These are phyloP conservation scores for Campopleginae sp. DNA, from an alignment of 2,888 invertebrate genomes.

Conservation along the genomic window DNA sequence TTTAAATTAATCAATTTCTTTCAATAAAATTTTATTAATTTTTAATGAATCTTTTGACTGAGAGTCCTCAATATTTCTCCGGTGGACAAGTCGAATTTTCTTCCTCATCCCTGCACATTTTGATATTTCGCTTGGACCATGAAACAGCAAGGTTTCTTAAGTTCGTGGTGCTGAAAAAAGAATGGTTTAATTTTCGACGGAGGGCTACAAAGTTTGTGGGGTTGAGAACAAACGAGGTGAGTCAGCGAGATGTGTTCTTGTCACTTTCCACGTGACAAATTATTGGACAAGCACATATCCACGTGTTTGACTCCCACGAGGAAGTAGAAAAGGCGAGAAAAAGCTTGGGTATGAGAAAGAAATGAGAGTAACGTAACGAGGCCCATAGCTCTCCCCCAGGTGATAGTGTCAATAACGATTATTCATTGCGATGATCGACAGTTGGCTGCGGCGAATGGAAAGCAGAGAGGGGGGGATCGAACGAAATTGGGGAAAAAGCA, in stretches of 20 bases:
- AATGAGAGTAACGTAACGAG: slow-evolving; percentile 38
- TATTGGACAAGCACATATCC: slow-evolving; percentile 73
- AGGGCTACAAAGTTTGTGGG: not conserved
- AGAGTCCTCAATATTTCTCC: too few relatives aligned
- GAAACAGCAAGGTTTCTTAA: too few relatives aligned
- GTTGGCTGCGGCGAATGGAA: slow-evolving; percentile 66
- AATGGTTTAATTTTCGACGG: not conserved
- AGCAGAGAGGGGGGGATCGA: slow-evolving; percentile 8
- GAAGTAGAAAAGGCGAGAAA: slow-evolving; percentile 25
- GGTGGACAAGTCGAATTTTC: not conserved
- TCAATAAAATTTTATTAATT: too few relatives aligned
- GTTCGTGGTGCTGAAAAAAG: not conserved
- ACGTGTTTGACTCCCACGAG: slow-evolving; percentile 70
- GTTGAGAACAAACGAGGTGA: slow-evolving; percentile 53
- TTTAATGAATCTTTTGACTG: too few relatives aligned
- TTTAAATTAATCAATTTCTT: too few relatives aligned
- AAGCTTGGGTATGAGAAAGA: not conserved
- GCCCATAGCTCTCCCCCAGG: slow-evolving; percentile 52
- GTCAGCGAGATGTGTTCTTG: slow-evolving; percentile 80
- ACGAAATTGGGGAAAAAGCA: not conserved
- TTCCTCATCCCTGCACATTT: too few relatives aligned
- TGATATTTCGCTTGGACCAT: too few relatives aligned
- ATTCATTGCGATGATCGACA: slow-evolving; percentile 80
- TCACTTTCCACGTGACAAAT: slow-evolving; percentile 81
- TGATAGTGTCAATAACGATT: slow-evolving; percentile 77